phyloP scores from a whole-genome alignment of 2,113 vertebrate genomes.

The Clinocottus analis region DNA sequence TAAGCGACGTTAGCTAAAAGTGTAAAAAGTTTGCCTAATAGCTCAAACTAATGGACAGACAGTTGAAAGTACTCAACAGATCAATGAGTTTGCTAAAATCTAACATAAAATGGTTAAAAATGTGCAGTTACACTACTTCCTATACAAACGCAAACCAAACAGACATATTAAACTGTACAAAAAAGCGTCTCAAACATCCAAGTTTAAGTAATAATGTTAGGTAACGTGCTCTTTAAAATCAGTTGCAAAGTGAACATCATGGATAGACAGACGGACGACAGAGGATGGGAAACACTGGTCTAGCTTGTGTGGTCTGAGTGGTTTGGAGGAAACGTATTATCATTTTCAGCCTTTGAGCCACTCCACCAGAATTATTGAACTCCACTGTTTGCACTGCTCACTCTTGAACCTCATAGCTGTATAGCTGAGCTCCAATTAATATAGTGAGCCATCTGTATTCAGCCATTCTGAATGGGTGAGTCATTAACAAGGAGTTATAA shows the following conservation, averaged over 20 bases:
- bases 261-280: background rate
- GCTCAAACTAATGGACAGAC: background rate
- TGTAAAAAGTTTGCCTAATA: background rate
- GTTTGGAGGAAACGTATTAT: background rate
- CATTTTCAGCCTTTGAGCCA: constrained; percentile 4
- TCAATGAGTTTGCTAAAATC: background rate
- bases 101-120: too few relatives aligned
- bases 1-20: background rate
- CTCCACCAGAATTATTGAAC: background rate
- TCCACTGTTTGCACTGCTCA: background rate
- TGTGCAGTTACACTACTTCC: background rate
- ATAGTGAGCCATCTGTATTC: constrained; percentile 18
- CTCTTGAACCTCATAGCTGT: background rate
- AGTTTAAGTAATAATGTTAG: background rate
- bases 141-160: background rate
- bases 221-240: background rate
- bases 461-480: constrained; percentile 45
- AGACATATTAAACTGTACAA: too few relatives aligned
- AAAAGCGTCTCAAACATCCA: background rate
- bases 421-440: constrained; percentile 22
- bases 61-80: background rate
- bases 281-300: background rate
- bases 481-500: constrained; percentile 60
- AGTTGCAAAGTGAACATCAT: background rate
- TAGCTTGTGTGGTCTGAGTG: background rate